Conservation (phyloP, 2,113 vertebrate species). For the Halichoerus grypus region DNA sequence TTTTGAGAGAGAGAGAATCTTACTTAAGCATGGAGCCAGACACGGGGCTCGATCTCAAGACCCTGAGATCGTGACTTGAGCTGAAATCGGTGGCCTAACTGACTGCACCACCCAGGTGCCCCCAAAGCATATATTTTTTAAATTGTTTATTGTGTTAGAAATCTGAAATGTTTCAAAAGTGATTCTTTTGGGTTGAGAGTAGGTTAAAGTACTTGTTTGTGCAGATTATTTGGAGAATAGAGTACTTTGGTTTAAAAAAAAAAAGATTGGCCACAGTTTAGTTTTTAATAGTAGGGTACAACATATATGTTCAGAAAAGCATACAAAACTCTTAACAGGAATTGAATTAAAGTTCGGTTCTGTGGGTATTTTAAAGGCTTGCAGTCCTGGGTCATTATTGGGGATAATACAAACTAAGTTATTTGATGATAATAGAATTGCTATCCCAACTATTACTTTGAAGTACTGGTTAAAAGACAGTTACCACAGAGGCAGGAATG, state of each 20-base stretch:
- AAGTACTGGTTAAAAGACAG: neutral
- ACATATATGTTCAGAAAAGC: neutral
- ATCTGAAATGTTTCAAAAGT: constrained; percentile 29
- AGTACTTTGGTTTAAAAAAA: neutral
- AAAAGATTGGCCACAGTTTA: neutral
- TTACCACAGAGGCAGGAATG: neutral
- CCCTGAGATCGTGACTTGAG: neutral
- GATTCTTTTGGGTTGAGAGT: neutral
- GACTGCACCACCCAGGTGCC: neutral
- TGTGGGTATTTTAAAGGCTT: constrained; percentile 14
- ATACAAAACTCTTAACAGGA: neutral
- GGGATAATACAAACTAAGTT: neutral
- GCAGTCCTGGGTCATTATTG: neutral
- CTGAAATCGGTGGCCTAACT: neutral
- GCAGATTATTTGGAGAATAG: neutral
- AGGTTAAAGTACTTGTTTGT: neutral
- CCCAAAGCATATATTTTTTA: neutral
- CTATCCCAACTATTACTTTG: neutral
- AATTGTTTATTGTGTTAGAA: constrained; percentile 35
- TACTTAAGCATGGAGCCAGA: neutral
- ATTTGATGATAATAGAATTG: constrained; percentile 46
- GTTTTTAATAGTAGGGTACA: constrained; percentile 40
- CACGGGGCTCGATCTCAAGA: neutral
- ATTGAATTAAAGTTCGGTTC: constrained; percentile 25
- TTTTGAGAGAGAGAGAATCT: no score